Evolutionary conservation across 2,113 vertebrate genomes (phyloP).

Genomic region (Porphyrio hochstetteri): DNA sequence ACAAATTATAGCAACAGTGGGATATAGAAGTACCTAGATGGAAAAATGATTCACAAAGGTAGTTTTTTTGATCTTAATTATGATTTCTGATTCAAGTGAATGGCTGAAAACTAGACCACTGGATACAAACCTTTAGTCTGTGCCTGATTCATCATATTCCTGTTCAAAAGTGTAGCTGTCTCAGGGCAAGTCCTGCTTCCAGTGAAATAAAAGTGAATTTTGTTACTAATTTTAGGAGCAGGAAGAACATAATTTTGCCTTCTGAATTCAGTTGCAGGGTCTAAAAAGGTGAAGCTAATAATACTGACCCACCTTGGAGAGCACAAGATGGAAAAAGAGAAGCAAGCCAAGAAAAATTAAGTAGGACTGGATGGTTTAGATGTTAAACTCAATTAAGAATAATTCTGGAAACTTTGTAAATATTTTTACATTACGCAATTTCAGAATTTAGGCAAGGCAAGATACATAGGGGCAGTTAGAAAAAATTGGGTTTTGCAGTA

Average conservation of each 20-base stretch:
- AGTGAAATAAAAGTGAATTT: neutral
- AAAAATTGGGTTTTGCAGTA: neutral
- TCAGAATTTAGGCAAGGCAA: neutral
- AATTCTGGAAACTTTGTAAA: neutral
- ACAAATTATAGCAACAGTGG: neutral
- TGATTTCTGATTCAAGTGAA: neutral
- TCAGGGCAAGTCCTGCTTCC: neutral
- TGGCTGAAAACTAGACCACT: neutral
- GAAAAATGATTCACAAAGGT: neutral
- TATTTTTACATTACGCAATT: neutral
- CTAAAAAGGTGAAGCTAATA: neutral
- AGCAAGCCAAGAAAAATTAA: slow-evolving; percentile 26
- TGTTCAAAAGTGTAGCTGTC: neutral
- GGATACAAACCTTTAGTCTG: neutral
- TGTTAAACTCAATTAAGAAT: neutral
- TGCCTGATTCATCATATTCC: neutral
- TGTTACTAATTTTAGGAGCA: neutral
- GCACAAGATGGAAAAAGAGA: slow-evolving; percentile 11
- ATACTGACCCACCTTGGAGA: neutral
- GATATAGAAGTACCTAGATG: neutral
- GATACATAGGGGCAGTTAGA: neutral
- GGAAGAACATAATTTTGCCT: neutral
- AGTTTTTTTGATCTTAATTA: neutral
- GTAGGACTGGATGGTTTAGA: neutral
- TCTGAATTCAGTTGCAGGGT: neutral